These are phyloP conservation scores for Eristalis intricaria DNA, from an alignment of 2,888 invertebrate genomes.

Conservation along the genomic window DNA sequence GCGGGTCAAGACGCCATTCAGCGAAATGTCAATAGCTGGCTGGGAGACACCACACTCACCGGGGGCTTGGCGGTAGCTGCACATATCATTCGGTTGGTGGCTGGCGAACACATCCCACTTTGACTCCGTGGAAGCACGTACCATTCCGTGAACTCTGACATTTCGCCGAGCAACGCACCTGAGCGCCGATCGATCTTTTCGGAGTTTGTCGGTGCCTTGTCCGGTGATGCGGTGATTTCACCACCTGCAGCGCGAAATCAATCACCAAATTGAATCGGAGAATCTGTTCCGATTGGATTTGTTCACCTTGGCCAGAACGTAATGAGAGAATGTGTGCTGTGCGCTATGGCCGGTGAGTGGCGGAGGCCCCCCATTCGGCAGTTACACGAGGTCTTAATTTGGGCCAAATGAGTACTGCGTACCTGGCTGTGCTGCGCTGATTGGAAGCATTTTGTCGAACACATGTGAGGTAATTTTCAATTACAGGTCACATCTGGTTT, in stretches of 20 bases:
- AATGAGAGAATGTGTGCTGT: slow-evolving; percentile 59
- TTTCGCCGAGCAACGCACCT: slow-evolving; percentile 59
- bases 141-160: slow-evolving; percentile 64
- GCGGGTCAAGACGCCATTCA: slow-evolving; percentile 55
- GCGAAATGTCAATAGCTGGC: slow-evolving; percentile 62
- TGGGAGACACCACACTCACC: slow-evolving; percentile 4
- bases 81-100: slow-evolving; percentile 10
- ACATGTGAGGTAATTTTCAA: slow-evolving; percentile 65
- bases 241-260: slow-evolving; percentile 70
- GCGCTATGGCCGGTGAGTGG: background rate
- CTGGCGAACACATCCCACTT: slow-evolving; percentile 54
- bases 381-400: slow-evolving; percentile 67
- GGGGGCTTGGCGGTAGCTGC: slow-evolving; percentile 19
- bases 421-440: slow-evolving; percentile 16
- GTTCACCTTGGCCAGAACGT: slow-evolving; percentile 66
- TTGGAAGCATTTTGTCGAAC: slow-evolving; percentile 37
- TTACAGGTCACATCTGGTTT: slow-evolving; percentile 65
- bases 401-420: slow-evolving; percentile 52
- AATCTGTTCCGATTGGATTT: slow-evolving; percentile 70
- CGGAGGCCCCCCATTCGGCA: slow-evolving; percentile 23
- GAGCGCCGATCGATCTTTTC: slow-evolving; percentile 33
- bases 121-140: slow-evolving; percentile 51
- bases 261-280: slow-evolving; percentile 68
- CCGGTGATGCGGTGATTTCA: slow-evolving; percentile 53
- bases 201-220: background rate